Evolutionary conservation across 2,797 vertebrate genomes (phyloP).

Genomic region (Lepilemur septentrionalis): DNA sequence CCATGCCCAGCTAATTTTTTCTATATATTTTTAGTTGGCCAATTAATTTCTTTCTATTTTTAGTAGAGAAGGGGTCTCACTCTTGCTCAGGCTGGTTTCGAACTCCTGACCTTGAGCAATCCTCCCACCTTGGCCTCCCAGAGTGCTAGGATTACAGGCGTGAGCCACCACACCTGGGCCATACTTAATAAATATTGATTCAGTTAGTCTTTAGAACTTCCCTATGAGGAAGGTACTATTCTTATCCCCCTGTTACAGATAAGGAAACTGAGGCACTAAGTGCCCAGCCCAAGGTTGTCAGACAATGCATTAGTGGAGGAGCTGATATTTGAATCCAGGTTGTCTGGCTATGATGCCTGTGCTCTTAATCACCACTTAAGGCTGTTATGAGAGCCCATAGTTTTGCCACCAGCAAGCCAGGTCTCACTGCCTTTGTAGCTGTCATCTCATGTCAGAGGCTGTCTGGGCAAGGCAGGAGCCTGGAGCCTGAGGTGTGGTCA

Average conservation of each 20-base stretch:
- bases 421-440: not conserved
- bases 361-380: not conserved
- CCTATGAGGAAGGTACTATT: not conserved
- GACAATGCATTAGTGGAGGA: not conserved
- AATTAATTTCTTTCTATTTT: too few relatives aligned
- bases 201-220: not conserved
- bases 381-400: not conserved
- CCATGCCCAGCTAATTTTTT: too few relatives aligned
- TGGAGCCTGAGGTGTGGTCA: not conserved
- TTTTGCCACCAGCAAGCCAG: not conserved
- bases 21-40: too few relatives aligned
- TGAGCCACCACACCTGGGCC: too few relatives aligned
- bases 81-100: too few relatives aligned
- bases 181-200: not conserved
- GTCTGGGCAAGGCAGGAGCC: not conserved
- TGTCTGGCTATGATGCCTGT: not conserved
- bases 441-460: not conserved
- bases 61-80: too few relatives aligned
- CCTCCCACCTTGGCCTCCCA: too few relatives aligned
- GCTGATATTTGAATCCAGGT: not conserved
- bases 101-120: too few relatives aligned
- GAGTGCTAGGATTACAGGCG: too few relatives aligned
- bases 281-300: not conserved
- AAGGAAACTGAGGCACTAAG: not conserved
- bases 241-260: not conserved